phyloP scores from a whole-genome alignment of 2,888 invertebrate species.

The Halocaridina rubra region DNA sequence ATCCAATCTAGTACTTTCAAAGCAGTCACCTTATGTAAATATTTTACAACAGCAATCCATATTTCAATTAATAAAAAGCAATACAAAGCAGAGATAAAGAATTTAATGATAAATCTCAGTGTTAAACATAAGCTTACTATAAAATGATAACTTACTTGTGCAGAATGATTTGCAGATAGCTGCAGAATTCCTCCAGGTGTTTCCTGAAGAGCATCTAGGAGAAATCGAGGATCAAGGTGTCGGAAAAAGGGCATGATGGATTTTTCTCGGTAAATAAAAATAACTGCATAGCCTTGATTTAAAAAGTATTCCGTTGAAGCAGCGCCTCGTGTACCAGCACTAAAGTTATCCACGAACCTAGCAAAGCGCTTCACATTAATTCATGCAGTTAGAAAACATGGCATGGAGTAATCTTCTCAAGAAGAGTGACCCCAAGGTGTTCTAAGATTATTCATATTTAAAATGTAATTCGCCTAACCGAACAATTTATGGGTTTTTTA shows the following conservation, averaged over 20 bases:
- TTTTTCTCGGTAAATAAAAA: conserved; percentile 70
- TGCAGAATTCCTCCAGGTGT: conserved; percentile 15
- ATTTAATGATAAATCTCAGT: no score
- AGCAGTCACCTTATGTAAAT: no score
- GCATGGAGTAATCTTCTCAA: not conserved
- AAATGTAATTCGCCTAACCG: no score
- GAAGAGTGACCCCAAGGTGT: no score
- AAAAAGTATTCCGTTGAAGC: conserved; percentile 96
- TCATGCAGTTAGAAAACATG: not conserved
- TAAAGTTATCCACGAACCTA: conserved; percentile 98
- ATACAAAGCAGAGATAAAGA: no score
- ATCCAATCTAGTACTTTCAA: no score
- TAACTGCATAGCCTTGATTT: conserved; percentile 66
- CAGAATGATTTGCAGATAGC: conserved; percentile 23
- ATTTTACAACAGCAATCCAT: no score
- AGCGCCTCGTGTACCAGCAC: conserved; percentile 94
- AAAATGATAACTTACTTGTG: no score
- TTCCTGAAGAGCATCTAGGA: conserved; percentile 48
- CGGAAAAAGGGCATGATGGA: conserved; percentile 71
- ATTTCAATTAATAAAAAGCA: no score
- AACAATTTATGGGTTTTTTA: no score
- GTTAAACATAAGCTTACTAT: no score
- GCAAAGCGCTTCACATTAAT: conserved; percentile 68
- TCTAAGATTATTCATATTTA: no score
- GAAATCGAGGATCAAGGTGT: conserved; percentile 66